Percentiles rank a stretch among this genome's conserved stretches.
These are phyloP conservation scores for Dipodomys spectabilis DNA, from an alignment of 2,113 vertebrate genomes.

Conservation along the genomic window DNA sequence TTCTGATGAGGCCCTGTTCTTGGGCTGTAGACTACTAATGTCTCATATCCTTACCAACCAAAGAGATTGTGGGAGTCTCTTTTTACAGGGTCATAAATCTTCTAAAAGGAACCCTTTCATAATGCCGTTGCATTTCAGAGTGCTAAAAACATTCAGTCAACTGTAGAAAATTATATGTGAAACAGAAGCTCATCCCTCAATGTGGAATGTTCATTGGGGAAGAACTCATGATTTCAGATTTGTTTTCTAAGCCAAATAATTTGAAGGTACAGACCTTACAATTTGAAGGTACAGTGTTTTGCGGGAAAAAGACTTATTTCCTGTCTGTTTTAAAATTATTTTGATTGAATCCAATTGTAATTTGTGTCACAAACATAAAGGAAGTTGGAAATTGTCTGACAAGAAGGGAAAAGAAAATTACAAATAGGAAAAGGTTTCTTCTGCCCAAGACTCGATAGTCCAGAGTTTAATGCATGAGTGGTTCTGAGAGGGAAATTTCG, in stretches of 20 bases:
- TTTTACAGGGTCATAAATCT: background rate
- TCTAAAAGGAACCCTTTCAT: no score
- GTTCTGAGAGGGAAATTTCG: background rate
- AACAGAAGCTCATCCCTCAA: background rate
- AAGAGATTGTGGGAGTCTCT: background rate
- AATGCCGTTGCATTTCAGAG: background rate
- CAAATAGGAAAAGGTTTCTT: background rate
- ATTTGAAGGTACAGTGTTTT: constrained; percentile 44
- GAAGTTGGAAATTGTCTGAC: constrained; percentile 42
- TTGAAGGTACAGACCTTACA: background rate
- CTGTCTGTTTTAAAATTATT: constrained; percentile 48
- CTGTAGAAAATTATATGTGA: background rate
- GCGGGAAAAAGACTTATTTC: background rate
- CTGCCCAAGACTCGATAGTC: background rate
- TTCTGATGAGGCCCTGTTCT: background rate
- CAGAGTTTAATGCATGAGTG: background rate
- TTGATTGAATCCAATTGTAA: constrained; percentile 35
- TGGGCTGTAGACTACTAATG: background rate
- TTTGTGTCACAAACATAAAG: background rate
- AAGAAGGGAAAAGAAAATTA: background rate
- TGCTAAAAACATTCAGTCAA: background rate
- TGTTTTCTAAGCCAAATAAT: constrained; percentile 52
- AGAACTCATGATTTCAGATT: constrained; percentile 8
- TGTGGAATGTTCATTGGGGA: background rate
- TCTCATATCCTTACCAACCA: background rate